These are phyloP conservation scores for Drosophila subquinaria DNA, from an alignment of 2,888 invertebrate genomes.

Conservation along the genomic window DNA sequence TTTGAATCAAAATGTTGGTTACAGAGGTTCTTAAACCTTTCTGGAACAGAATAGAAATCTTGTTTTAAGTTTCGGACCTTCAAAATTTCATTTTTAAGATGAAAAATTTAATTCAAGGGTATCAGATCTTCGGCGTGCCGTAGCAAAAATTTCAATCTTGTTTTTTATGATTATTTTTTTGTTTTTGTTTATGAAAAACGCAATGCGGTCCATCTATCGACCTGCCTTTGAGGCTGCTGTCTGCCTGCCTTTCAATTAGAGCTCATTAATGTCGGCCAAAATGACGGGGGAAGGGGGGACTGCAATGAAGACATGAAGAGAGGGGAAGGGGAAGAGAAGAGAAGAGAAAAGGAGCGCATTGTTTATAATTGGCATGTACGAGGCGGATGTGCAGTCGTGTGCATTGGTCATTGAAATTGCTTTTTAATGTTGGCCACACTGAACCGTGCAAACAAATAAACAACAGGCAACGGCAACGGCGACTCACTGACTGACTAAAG, in stretches of 20 bases:
- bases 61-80: too few species aligned
- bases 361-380: conserved; percentile 67
- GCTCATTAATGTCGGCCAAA: conserved; percentile 62
- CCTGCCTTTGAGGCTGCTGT: conserved; percentile 44
- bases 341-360: conserved; percentile 36
- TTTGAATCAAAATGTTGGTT: too few species aligned
- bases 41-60: too few species aligned
- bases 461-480: conserved; percentile 25
- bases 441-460: conserved; percentile 58
- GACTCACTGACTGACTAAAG: conserved; percentile 13
- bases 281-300: background rate
- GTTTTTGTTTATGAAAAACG: conserved; percentile 61
- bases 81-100: too few species aligned
- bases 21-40: too few species aligned
- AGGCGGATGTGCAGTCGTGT: conserved; percentile 65
- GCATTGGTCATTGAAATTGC: conserved; percentile 74
- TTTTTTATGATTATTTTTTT: conserved; percentile 14
- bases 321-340: background rate
- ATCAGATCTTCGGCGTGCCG: background rate
- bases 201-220: conserved; percentile 50
- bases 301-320: background rate
- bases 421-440: conserved; percentile 63
- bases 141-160: background rate
- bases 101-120: background rate
- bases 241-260: conserved; percentile 65